Evolutionary conservation across 1,140 invertebrate genomes (phyloP), one percentile per base, ranked within the genome.

Genomic region (Drosophila kohkoa): DNA sequence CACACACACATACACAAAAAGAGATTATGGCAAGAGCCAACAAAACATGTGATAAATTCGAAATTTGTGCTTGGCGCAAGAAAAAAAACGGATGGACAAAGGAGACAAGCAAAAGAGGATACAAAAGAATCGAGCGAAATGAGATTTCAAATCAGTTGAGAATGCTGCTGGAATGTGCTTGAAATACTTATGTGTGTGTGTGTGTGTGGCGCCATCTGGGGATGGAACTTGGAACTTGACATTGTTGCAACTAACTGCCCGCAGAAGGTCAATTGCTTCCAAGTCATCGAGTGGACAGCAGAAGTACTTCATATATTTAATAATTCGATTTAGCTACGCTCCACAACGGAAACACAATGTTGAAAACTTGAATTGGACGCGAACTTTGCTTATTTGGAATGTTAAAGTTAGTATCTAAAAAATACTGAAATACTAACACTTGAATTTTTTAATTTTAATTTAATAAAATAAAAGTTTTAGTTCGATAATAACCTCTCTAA

Each of bases 11-110:
- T n/a, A n/a, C n/a, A 69, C 41, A 62, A n/a, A n/a, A 49, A 70
- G 51, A 45, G 46, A 51, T 60, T 52, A 51, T 32, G 32, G 16
- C 48, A 68, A 63, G 30, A 13, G 68, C 41, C 49, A 38, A 13
- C 35, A 51, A 43, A 51, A 69, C 46, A 43, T 65, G 62, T 15
- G 11, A 64, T 55, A 71, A 64, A 63, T 57, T 64, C 13, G 38
- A 58, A 32, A 72, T 75, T 75, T 54, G 41, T 30, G 55, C 15
- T 6, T 20, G n/a, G 43, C 10, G 13, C 6, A 16, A 60, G 10
- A 25, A 25, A 20, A n/a, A n/a, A 62, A 4, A 48, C 0, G 11
- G 35, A 8, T 7, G 2, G 10, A 10, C 7, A 10, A 51, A 25
- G 45, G n/a, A 25, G 20, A 43, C 25, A 28, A 25, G 20, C 20